Evolutionary conservation across 2,888 invertebrate species (phyloP).

Genomic region (Atherix ibis): DNA sequence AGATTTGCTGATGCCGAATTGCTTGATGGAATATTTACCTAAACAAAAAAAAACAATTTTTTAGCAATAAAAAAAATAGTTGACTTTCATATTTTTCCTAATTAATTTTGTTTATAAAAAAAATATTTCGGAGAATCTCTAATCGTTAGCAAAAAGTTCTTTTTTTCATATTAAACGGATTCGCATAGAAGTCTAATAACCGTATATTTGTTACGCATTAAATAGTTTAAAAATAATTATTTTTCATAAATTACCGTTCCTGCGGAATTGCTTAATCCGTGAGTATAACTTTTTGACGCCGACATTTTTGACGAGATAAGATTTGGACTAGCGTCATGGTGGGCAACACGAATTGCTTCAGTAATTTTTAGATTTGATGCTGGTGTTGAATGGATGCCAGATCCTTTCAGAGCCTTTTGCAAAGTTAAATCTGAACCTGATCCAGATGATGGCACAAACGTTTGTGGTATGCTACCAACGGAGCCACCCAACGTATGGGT

Average conservation of each 20-base stretch:
- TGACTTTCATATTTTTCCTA: too few relatives aligned
- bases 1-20: conserved; percentile 30
- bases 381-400: conserved; percentile 27
- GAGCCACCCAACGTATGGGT: conserved; percentile 31
- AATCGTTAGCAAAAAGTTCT: too few relatives aligned
- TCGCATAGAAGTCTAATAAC: too few relatives aligned
- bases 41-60: neutral
- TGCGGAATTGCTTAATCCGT: conserved; percentile 30
- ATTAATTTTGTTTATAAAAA: neutral
- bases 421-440: conserved; percentile 16
- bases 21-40: conserved; percentile 27
- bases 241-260: conserved; percentile 25
- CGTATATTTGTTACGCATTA: too few relatives aligned
- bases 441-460: conserved; percentile 19
- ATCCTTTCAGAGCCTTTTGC: conserved; percentile 18
- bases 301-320: conserved; percentile 28
- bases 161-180: too few relatives aligned
- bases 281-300: conserved; percentile 32
- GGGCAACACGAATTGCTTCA: conserved; percentile 27
- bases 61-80: neutral
- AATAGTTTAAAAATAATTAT: too few relatives aligned
- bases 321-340: conserved; percentile 31
- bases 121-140: conserved; percentile 1
- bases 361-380: conserved; percentile 29
- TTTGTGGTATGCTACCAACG: conserved; percentile 32